These are phyloP conservation scores for Micoletzkya japonica DNA, from an alignment of 2,888 invertebrate genomes.

Conservation along the genomic window DNA sequence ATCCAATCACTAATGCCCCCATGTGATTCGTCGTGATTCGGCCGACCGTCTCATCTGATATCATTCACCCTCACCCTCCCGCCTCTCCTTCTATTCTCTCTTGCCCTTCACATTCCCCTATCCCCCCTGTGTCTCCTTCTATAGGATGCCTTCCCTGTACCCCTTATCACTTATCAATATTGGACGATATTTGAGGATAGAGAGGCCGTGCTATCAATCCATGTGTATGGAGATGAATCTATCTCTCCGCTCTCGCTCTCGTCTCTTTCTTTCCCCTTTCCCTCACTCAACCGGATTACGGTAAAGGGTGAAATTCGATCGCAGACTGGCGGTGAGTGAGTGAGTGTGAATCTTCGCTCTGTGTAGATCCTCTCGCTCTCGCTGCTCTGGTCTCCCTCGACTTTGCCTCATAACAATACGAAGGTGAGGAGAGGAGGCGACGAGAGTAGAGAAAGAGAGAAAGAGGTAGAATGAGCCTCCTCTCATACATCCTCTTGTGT, in stretches of 20 bases:
- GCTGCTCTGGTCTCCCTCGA: too few relatives aligned
- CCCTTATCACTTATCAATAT: neutral
- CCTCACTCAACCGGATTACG: too few relatives aligned
- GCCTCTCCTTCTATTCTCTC: neutral
- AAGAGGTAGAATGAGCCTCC: slow-evolving; percentile 10
- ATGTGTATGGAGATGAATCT: neutral
- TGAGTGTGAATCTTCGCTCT: too few relatives aligned
- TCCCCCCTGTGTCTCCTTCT: neutral
- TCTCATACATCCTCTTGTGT: too few relatives aligned
- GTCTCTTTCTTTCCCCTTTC: neutral
- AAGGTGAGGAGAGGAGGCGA: slow-evolving; percentile 19
- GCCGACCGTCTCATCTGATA: neutral
- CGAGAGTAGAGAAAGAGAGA: slow-evolving; percentile 25
- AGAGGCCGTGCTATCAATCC: neutral
- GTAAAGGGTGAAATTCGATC: too few relatives aligned
- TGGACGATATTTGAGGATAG: neutral
- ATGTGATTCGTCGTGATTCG: slow-evolving; percentile 12
- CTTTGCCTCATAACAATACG: neutral
- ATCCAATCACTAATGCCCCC: neutral
- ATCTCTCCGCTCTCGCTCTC: neutral
- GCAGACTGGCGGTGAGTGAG: too few relatives aligned
- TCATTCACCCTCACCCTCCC: neutral
- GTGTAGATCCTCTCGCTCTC: too few relatives aligned
- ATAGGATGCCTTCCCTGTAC: neutral
- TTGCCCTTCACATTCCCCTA: neutral